Percentiles rank a stretch among this genome's conserved stretches.
These are phyloP conservation scores for Phataginus tricuspis DNA, from an alignment of 2,797 vertebrate species.

Conservation along the genomic window DNA sequence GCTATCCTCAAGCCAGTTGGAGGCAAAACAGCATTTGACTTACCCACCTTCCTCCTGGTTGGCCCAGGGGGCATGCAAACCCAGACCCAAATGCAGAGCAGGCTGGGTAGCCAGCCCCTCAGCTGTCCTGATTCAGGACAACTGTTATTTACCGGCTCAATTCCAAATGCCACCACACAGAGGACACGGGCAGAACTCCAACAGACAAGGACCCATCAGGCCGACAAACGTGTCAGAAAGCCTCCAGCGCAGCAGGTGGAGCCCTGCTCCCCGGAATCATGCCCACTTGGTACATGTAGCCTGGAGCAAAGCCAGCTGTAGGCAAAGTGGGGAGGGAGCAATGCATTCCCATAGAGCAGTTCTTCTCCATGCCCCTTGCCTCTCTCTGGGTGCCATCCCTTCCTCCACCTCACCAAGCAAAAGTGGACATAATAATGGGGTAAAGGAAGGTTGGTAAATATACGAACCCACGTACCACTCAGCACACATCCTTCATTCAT, in stretches of 20 bases:
- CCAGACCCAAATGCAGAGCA: not conserved
- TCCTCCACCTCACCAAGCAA: not conserved
- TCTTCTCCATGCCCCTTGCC: not conserved
- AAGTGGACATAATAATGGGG: accelerated
- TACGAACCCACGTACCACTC: not conserved
- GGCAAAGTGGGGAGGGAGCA: not conserved
- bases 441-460: not conserved
- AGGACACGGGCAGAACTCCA: not conserved
- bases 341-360: accelerated
- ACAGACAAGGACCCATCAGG: not conserved
- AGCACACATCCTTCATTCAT: not conserved
- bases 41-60: not conserved
- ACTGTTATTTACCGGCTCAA: not conserved
- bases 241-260: not conserved
- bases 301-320: not conserved
- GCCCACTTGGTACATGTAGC: not conserved
- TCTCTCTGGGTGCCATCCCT: not conserved
- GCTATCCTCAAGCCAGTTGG: not conserved
- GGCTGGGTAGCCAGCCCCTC: not conserved
- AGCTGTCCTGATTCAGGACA: not conserved
- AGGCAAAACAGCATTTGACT: not conserved
- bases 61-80: not conserved
- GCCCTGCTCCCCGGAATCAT: not conserved
- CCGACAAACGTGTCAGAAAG: not conserved
- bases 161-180: not conserved